Base-by-base conservation (phyloP, 2,888 invertebrate genomes). In the Gryllus longicercus region DNA sequence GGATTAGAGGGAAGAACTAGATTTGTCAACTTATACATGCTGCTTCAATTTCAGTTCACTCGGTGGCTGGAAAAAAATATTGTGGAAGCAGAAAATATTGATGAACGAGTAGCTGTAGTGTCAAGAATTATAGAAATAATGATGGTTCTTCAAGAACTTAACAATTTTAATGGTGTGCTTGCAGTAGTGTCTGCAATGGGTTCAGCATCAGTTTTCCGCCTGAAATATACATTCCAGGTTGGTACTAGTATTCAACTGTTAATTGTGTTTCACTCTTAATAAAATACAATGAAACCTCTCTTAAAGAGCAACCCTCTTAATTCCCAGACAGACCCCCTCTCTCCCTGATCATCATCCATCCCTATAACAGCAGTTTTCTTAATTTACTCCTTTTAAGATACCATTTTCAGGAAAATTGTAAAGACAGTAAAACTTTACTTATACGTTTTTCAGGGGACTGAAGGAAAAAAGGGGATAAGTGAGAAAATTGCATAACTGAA, bases 151-250 rank as follows among this genome's bases (percentile, higher is more conserved):
- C 93, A 96, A 83, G 98, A 98, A 86, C 90, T 99, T 82, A 99
- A 99, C 89, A 99, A 99, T 89, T 99, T 99, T 88, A 99, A 97
- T 88, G 99, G 98, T 0, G 96, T 99, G 80, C 89, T 99, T 80
- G 97, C 97, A 63, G 95, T 98, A 81, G 94, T 95, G 78, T 95
- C 97, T 81, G 98, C 98, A 51, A 93, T 96, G 89, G 94, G 93
- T 80, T 96, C 96, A 74, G 96, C 98, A 18, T 94, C 97, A 79
- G 96, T 99, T 78, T 94, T 94, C 87, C 89, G 99, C 50, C 90
- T 99, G 79, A 92, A 93, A 85, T 92, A 92, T 85, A 80, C 97
- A 78, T 93, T 93, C 86, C 92, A 92, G 88, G 93, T 93, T 85
- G 85, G 87, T 85, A 21, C 75, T 74, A 76, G 51, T 76, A 74